phyloP scores from a whole-genome alignment of 2,113 vertebrate genomes.

The Channa maculata region DNA sequence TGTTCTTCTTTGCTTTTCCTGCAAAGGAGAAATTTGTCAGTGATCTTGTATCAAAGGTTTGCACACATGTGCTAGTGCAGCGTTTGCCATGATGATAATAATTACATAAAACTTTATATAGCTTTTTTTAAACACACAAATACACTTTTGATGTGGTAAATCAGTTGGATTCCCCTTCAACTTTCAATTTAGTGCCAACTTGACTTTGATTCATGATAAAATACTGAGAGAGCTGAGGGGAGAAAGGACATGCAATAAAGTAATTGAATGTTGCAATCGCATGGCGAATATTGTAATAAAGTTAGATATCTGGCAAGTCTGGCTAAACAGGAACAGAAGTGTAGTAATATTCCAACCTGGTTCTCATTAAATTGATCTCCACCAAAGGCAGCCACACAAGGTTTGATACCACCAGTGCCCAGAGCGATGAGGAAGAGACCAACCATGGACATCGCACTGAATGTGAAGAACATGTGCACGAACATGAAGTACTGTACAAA shows the following conservation, averaged over 20 bases:
- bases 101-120: too few species aligned
- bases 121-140: too few species aligned
- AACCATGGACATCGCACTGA: slow-evolving; percentile 87
- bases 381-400: slow-evolving; percentile 95
- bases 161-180: too few species aligned
- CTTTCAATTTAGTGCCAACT: too few species aligned
- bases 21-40: slow-evolving; percentile 53
- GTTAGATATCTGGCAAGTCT: not conserved
- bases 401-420: slow-evolving; percentile 97
- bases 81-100: not conserved
- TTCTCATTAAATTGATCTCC: slow-evolving; percentile 93
- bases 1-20: slow-evolving; percentile 89
- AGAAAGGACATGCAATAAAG: slow-evolving; percentile 2
- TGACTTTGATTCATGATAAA: too few species aligned
- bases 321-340: not conserved
- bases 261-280: slow-evolving; percentile 13
- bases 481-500: not conserved
- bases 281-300: not conserved
- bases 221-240: not conserved
- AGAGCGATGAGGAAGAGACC: slow-evolving; percentile 93
- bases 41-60: not conserved
- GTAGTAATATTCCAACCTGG: slow-evolving; percentile 83
- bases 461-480: slow-evolving; percentile 22
- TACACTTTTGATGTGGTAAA: too few species aligned
- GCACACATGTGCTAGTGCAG: not conserved